A percentile compares a stretch with the other conserved stretches of the same genome.
Conservation (phyloP, 2,113 vertebrate species). For the Dipodomys stephensi region DNA sequence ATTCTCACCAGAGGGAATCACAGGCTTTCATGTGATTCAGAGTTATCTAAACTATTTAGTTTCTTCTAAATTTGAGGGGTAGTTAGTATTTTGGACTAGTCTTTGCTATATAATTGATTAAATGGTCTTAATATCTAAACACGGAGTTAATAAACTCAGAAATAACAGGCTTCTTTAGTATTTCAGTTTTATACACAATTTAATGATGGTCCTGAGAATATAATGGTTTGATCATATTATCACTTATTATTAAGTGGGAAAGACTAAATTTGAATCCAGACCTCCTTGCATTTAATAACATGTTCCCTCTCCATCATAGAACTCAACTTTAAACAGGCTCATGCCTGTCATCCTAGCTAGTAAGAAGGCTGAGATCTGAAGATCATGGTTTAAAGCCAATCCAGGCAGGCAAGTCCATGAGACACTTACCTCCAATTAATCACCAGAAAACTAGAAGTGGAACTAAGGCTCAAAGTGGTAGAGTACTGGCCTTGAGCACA, state of each 20-base stretch:
- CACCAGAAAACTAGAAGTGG: too few relatives aligned
- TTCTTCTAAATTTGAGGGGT: neutral
- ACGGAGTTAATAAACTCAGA: neutral
- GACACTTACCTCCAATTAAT: too few relatives aligned
- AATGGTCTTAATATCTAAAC: neutral
- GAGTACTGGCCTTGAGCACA: too few relatives aligned
- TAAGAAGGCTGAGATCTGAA: too few relatives aligned
- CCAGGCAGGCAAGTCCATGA: too few relatives aligned
- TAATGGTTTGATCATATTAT: neutral
- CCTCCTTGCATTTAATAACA: neutral
- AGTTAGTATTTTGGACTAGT: neutral
- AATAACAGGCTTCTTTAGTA: neutral
- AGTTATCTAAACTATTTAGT: slow-evolving; percentile 18
- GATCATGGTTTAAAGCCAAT: too few relatives aligned
- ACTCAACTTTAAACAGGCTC: neutral
- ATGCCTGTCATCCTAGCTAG: too few relatives aligned
- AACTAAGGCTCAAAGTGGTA: too few relatives aligned
- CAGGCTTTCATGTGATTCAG: slow-evolving; percentile 6
- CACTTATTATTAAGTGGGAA: neutral
- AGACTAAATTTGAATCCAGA: neutral
- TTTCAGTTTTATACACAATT: neutral
- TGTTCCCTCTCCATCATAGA: neutral
- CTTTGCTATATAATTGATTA: neutral
- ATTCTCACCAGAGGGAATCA: neutral
- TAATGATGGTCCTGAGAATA: neutral